Percentiles rank a stretch among this genome's conserved stretches.
phyloP scores from a whole-genome alignment of 1,140 invertebrate genomes.

The Penaeus japonicus region DNA sequence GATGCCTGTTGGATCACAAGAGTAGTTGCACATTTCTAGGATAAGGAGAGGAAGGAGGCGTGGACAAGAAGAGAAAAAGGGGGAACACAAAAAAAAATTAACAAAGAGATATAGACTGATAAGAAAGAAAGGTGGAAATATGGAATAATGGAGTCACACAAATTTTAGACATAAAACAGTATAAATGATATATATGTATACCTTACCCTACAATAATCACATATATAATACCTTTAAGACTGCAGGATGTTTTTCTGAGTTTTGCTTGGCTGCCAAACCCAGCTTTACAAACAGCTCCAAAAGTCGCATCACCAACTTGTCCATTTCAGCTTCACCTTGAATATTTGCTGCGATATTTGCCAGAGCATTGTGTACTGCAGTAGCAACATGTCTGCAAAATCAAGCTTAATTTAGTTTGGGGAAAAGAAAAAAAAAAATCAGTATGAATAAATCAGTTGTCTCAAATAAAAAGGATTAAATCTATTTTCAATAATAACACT shows the following conservation, averaged over 20 bases:
- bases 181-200: background rate
- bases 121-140: too few species aligned
- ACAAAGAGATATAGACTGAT: background rate
- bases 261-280: constrained; percentile 93
- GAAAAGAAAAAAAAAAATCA: constrained; percentile 40
- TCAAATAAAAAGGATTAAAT: constrained; percentile 9
- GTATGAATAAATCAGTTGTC: constrained; percentile 22
- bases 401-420: background rate
- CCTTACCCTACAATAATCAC: too few species aligned
- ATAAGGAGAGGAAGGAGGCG: too few species aligned
- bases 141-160: background rate
- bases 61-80: too few species aligned
- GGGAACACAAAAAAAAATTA: background rate
- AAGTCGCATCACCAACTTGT: constrained; percentile 85
- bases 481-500: too few species aligned
- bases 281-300: constrained; percentile 97
- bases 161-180: background rate
- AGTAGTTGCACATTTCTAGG: too few species aligned
- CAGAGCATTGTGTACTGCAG: constrained; percentile 92
- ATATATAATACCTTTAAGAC: constrained; percentile 69
- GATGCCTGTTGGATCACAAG: constrained; percentile 72
- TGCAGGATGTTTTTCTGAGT: constrained; percentile 83
- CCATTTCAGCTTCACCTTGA: constrained; percentile 84
- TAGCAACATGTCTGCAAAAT: constrained; percentile 82
- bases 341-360: constrained; percentile 94